Percentiles rank a stretch among this genome's conserved stretches.
Evolutionary conservation across 2,888 invertebrate species (phyloP).

Genomic region (Epirrita christyi): DNA sequence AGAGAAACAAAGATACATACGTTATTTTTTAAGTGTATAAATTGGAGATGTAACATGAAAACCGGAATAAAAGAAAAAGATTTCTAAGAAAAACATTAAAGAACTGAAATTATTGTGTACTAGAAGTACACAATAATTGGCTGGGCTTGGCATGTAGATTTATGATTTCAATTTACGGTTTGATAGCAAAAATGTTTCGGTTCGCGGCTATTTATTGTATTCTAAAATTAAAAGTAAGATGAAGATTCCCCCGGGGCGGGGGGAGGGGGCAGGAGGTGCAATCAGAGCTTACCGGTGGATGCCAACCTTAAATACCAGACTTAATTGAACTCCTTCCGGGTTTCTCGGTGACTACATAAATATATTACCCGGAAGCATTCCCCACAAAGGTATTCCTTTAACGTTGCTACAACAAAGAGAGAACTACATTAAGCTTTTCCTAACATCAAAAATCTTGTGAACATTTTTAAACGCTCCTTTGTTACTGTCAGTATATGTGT

Average conservation of each 20-base stretch:
- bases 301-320: conserved; percentile 82
- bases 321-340: conserved; percentile 83
- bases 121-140: too few relatives aligned
- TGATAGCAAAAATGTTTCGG: conserved; percentile 56
- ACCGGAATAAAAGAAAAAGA: conserved; percentile 28
- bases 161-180: conserved; percentile 51
- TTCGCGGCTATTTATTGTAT: conserved; percentile 78
- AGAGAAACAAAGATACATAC: too few relatives aligned
- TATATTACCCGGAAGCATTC: conserved; percentile 72
- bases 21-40: too few relatives aligned
- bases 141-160: conserved; percentile 39
- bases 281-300: conserved; percentile 78
- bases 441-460: conserved; percentile 39
- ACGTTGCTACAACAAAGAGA: conserved; percentile 50
- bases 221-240: conserved; percentile 80
- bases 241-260: conserved; percentile 65
- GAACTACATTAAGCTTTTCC: conserved; percentile 29
- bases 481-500: conserved; percentile 41
- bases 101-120: conserved; percentile 36
- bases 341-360: conserved; percentile 71
- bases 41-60: conserved; percentile 20
- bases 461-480: conserved; percentile 49
- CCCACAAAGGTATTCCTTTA: conserved; percentile 71
- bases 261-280: conserved; percentile 55
- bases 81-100: conserved; percentile 28